Base-by-base conservation (phyloP, 2,797 vertebrate species). In the Lophotriccus pileatus region DNA sequence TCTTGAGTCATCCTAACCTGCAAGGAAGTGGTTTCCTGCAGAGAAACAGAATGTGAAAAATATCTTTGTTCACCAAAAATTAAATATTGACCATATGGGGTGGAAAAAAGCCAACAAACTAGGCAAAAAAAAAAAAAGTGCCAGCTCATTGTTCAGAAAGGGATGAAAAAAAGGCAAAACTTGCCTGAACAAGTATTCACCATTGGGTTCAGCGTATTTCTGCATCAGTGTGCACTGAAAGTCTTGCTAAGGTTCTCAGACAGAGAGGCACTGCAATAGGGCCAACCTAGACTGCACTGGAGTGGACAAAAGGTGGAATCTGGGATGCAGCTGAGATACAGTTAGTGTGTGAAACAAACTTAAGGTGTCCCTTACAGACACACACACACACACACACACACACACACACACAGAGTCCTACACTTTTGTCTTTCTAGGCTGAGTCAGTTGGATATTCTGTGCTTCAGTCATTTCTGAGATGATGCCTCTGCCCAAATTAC, bases 81-180 rank as follows among this genome's bases (percentile, higher is more conserved):
- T 78, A 92, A 93, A 93, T 94, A 90, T 76, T 95, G 84, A 81
- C 84, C 89, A 87, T 87, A 77, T 75, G 84, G 77, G 53, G 55
- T 56, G 32, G 83, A 60, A 68, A 76, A 73, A 90, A 36, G 0
- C 84, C 68, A 72, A 75, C 14, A 27, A 59, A 43, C 2, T 28
- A 60, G 46, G 41, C 1, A 28, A 25, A 59, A 43, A 37, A 49
- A 84, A 28, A 49, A 84, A 58, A 30, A 16, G 17, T 11, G 37
- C 21, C 41, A 87, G 6, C 23, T 94, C 39, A 56, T 84, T 92
- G 46, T 36, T 87, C 43, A 79, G 46, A 75, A 84, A 75, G 12
- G 37, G 37, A 64, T 66, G 49, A 90, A 78, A 44, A 44, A 70
- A 90, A 86, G 21, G 13, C 10, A 82, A 76, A 76, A 84, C 23